phyloP scores from a whole-genome alignment of 2,113 vertebrate species.

The Cricetomys ansorgei region DNA sequence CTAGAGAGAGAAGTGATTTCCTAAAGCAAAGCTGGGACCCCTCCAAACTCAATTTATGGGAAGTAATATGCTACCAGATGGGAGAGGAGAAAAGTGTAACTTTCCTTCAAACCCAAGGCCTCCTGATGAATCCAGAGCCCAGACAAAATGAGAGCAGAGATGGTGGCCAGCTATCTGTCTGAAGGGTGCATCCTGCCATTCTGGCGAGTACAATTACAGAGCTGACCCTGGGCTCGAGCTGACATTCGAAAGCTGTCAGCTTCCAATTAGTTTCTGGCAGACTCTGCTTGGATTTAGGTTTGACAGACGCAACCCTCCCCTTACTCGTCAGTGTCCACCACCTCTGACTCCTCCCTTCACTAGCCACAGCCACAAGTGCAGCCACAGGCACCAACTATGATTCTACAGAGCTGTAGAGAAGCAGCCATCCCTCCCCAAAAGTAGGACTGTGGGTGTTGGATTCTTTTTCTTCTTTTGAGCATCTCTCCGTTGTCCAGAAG shows the following conservation, averaged over 20 bases:
- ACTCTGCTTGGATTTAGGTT: not conserved
- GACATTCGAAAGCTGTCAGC: conserved; percentile 10
- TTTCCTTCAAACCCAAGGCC: not conserved
- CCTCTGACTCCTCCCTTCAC: not conserved
- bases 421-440: not conserved
- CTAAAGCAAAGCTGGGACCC: not conserved
- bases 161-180: not conserved
- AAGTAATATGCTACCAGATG: not conserved
- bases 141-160: not conserved
- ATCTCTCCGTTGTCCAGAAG: not conserved
- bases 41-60: not conserved
- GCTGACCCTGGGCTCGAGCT: conserved; percentile 3
- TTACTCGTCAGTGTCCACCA: not conserved
- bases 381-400: not conserved
- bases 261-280: conserved; percentile 51
- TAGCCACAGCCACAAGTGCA: not conserved
- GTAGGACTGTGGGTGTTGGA: not conserved
- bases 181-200: not conserved
- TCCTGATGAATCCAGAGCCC: not conserved
- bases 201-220: not conserved
- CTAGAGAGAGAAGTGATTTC: not conserved
- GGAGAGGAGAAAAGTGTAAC: not conserved
- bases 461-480: not conserved
- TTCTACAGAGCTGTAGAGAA: not conserved
- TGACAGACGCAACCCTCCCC: not conserved